Conservation (phyloP, 1,140 invertebrate species). For the Asobara japonica region DNA sequence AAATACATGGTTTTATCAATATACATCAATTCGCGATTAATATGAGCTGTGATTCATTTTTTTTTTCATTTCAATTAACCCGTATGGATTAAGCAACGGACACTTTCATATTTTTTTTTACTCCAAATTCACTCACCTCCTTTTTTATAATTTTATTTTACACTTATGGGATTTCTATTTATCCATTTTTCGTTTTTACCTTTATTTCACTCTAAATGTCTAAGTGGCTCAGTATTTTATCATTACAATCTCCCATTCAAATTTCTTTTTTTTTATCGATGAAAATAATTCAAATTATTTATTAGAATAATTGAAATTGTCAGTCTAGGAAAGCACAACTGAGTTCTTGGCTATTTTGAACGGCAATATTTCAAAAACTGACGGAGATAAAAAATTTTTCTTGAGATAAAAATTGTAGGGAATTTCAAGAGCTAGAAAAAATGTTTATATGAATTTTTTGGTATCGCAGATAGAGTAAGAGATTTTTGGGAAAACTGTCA, state of each 20-base stretch:
- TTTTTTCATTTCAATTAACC: slow-evolving; percentile 39
- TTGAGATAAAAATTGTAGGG: not conserved
- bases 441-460: too few relatives aligned
- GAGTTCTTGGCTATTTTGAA: not conserved
- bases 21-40: slow-evolving; percentile 64
- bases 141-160: slow-evolving; percentile 5
- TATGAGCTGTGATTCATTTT: slow-evolving; percentile 48
- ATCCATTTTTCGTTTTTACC: not conserved
- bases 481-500: too few relatives aligned
- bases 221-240: not conserved
- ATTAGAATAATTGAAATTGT: not conserved
- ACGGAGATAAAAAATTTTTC: not conserved
- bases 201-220: not conserved
- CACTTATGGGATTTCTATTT: not conserved
- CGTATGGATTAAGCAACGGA: slow-evolving; percentile 34
- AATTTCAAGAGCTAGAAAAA: too few relatives aligned
- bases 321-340: not conserved
- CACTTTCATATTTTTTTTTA: not conserved
- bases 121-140: not conserved
- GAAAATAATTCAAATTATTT: too few relatives aligned
- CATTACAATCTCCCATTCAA: not conserved
- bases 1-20: slow-evolving; percentile 61
- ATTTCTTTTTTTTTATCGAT: too few relatives aligned
- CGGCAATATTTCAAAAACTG: not conserved
- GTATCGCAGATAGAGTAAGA: too few relatives aligned